Evolutionary conservation across 2,888 invertebrate species (phyloP), one percentile per base, ranked within the genome.

Genomic region (Drosophila lutescens): DNA sequence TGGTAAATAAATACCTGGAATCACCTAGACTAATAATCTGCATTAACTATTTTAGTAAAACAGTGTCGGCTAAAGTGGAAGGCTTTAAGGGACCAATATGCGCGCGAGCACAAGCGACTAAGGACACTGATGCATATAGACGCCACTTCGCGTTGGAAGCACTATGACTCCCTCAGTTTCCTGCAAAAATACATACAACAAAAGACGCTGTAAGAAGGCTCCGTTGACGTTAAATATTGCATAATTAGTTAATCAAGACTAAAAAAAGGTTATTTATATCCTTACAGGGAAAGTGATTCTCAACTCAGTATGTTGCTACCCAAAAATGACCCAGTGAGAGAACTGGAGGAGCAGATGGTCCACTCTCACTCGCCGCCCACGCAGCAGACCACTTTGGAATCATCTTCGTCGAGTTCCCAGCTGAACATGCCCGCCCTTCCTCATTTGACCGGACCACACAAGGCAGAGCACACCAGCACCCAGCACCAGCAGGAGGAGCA

Each of bases 31-130:
- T 34, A 30, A 9, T 30, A 0, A 44, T 13, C 32, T 38, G 5
- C n/a, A 17, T 15, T 4, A 5, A 1, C 15, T 10, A 10, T 32
- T 51, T 7, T 20, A 91, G 91, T 91, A 0, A 87, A 86, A 50
- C 91, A 91, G 54, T 91, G 91, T n/a, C 89, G 91, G 0, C 81
- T 89, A 2, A 91, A 91, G 59, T 91, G 91, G 91, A 91, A 91
- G 63, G 91, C 91, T 1, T 68, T 91, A 8, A 78, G 91, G 3
- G 91, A 91, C 68, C 91, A 91, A 68, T 91, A 90, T 60, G 91
- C 91, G 23, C 83, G 91, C 0, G 91, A 91, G 57, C 89, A 90
- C 56, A 91, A 91, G 76, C 91, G 91, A n/a, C 66, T 91, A 15
- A 88, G 87, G 44, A 80, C 83, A 12, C 82, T 88, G 17, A 65